Percentiles rank a stretch among this genome's conserved stretches.
Conservation (phyloP, 2,113 vertebrate species). For the Lamprotornis superbus region DNA sequence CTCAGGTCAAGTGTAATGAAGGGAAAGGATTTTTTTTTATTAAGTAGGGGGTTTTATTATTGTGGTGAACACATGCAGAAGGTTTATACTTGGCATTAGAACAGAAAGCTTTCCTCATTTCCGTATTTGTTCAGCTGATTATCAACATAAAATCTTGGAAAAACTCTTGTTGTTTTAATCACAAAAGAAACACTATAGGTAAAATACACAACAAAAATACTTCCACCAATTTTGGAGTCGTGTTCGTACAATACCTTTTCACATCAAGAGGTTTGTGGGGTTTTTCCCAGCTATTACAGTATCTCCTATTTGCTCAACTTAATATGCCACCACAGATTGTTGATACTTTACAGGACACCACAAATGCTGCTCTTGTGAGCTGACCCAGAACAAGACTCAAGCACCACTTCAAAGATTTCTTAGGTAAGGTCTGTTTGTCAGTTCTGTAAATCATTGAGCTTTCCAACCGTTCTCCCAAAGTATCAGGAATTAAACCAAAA, state of each 20-base stretch:
- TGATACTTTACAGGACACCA: not conserved
- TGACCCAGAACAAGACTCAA: not conserved
- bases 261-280: not conserved
- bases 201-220: not conserved
- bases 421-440: not conserved
- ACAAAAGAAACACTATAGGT: not conserved
- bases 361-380: not conserved
- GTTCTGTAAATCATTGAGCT: not conserved
- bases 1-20: not conserved
- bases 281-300: not conserved
- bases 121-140: not conserved
- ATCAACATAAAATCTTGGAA: not conserved
- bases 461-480: not conserved
- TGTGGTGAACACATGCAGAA: not conserved
- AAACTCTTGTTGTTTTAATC: not conserved
- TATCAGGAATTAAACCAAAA: not conserved
- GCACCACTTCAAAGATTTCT: not conserved
- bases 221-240: not conserved
- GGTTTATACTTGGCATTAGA: not conserved
- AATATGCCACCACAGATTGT: not conserved
- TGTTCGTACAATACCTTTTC: not conserved
- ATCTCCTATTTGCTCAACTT: not conserved
- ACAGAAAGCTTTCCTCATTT: not conserved
- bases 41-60: fast-evolving
- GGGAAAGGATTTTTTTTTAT: not conserved